These are phyloP conservation scores for Carettochelys insculpta DNA, from an alignment of 2,113 vertebrate genomes.

Conservation along the genomic window DNA sequence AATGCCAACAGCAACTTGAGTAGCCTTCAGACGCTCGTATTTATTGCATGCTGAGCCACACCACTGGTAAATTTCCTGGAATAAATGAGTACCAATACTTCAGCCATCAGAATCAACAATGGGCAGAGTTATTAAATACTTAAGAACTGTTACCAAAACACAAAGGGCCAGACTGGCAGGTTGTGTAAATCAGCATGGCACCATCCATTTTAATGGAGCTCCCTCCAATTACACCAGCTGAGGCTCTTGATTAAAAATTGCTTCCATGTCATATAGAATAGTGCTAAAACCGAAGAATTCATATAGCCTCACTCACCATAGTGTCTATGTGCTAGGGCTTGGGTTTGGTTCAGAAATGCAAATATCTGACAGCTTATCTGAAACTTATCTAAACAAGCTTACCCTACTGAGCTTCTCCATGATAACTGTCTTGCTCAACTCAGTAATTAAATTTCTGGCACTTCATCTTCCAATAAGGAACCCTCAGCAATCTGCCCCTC, in stretches of 20 bases:
- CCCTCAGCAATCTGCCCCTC: neutral
- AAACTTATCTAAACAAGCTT: neutral
- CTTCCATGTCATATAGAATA: fast-evolving
- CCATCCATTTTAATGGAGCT: neutral
- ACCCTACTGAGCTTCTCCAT: neutral
- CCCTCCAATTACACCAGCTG: neutral
- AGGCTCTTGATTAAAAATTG: neutral
- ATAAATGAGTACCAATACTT: constrained; percentile 1
- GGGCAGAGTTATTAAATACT: neutral
- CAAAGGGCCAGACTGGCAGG: neutral
- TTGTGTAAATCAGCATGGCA: neutral
- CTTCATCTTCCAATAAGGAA: neutral
- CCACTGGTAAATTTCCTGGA: constrained; percentile 92
- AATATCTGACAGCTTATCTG: neutral
- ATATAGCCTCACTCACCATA: neutral
- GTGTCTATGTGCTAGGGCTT: neutral
- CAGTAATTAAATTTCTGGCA: neutral
- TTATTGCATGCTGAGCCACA: constrained; percentile 90
- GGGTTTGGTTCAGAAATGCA: fast-evolving
- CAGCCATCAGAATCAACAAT: neutral
- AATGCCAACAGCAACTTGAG: constrained; percentile 87
- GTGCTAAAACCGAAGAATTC: neutral
- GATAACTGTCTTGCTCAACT: neutral
- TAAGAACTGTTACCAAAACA: neutral
- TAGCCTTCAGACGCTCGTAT: constrained; percentile 88